These are phyloP conservation scores for Pseudeuparius sepicola DNA, from an alignment of 2,888 invertebrate genomes.

Conservation along the genomic window DNA sequence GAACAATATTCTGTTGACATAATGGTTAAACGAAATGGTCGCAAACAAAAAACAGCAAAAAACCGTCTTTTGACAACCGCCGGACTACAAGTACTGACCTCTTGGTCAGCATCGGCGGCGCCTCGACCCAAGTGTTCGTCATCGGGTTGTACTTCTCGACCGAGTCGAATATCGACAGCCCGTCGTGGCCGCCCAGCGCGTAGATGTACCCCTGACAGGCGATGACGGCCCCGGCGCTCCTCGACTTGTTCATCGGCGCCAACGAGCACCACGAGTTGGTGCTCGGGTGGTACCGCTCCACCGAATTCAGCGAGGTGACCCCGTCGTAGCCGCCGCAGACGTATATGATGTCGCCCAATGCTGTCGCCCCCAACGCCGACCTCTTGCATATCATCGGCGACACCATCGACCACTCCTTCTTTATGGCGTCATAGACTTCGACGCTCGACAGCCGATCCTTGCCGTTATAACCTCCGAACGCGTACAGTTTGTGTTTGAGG, in stretches of 20 bases:
- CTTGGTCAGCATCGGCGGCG: conserved; percentile 70
- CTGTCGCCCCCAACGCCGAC: conserved; percentile 75
- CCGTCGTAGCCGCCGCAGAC: conserved; percentile 83
- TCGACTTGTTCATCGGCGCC: conserved; percentile 58
- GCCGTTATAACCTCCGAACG: conserved; percentile 81
- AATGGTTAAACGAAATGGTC: no score
- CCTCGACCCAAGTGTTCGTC: conserved; percentile 60
- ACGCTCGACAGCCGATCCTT: conserved; percentile 71
- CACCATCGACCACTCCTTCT: conserved; percentile 65
- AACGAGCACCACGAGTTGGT: conserved; percentile 64
- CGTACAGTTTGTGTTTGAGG: conserved; percentile 64
- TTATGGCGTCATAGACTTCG: conserved; percentile 70
- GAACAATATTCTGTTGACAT: no score
- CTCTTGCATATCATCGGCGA: conserved; percentile 71
- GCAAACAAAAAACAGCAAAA: no score
- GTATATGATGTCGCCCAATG: conserved; percentile 68
- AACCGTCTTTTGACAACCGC: no score
- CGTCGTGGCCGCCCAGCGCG: conserved; percentile 81
- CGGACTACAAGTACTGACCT: no score
- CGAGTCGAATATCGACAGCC: conserved; percentile 76
- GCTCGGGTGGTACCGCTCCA: conserved; percentile 70
- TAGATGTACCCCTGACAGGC: conserved; percentile 57
- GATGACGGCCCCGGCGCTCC: conserved; percentile 39
- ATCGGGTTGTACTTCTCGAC: conserved; percentile 73
- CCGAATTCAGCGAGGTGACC: conserved; percentile 68